Evolutionary conservation across 2,113 vertebrate genomes (phyloP), one percentile per base, ranked within the genome.

Genomic region (Pogonocichla stellata): DNA sequence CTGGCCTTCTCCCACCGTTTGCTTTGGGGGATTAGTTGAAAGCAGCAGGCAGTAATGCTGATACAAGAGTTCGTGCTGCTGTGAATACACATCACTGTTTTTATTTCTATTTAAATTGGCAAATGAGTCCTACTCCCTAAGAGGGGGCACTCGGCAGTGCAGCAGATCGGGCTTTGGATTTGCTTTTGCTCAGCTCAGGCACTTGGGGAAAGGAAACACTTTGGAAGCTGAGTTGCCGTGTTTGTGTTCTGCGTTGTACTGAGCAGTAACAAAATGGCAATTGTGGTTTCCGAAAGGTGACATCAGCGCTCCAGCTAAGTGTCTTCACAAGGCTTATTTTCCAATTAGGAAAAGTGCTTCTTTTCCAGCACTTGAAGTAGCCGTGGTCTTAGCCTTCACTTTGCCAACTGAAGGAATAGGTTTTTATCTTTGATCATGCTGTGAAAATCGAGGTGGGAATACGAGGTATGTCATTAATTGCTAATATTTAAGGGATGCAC

Each of bases 1-100:
- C 88, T 0, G 8, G 23, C 61, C 34, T 57, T 93, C 36, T 25
- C 45, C 45, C 38, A 31, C 22, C 9, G 20, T 87, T 92, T 85
- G 80, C 92, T 93, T 80, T 86, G 74, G 42, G 16, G 57, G 89
- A 73, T 90, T 92, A 86, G 87, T 56, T 57, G 60, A 78, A 61
- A 70, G 71, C 96, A n/a, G 47, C 29, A 78, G 45, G 74, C 66
- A 12, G 0, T 14, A 69, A 11, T 57, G 51, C 45, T 57, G 73
- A 61, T 71, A 78, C 14, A 33, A 42, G 82, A 16, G 73, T 40
- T 74, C 23, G 3, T 60, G 80, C 95, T 81, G 92, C 70, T 71
- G 42, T 73, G 56, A 62, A 60, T 60, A 78, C 84, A 91, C 48
- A n/a, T 22, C 42, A 12, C 45, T 91, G 82, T 43, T 72, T 87